Conservation (phyloP, 1,140 invertebrate genomes). For the Laupala kohalensis region DNA sequence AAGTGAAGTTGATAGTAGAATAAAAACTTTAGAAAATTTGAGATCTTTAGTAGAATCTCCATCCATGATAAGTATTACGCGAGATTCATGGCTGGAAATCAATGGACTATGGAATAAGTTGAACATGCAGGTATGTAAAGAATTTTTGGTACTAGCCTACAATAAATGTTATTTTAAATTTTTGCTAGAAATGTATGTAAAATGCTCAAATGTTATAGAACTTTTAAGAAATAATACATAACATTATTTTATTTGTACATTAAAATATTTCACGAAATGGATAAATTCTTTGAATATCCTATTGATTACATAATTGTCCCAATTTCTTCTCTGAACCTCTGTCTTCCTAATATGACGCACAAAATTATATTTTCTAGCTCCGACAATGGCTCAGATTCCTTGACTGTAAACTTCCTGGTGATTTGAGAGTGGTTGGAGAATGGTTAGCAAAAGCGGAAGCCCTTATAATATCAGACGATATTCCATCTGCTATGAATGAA, state of each 20-base stretch:
- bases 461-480: slow-evolving; percentile 58
- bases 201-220: neutral
- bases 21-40: slow-evolving; percentile 53
- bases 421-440: slow-evolving; percentile 66
- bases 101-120: slow-evolving; percentile 62
- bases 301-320: too few species aligned
- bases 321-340: too few species aligned
- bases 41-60: slow-evolving; percentile 61
- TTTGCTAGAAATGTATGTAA: too few species aligned
- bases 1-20: slow-evolving; percentile 53
- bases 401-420: slow-evolving; percentile 69
- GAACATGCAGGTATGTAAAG: slow-evolving; percentile 39
- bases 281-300: too few species aligned
- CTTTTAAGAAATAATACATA: too few species aligned
- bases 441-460: slow-evolving; percentile 81
- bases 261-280: too few species aligned
- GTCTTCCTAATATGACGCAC: too few species aligned
- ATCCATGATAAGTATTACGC: slow-evolving; percentile 61
- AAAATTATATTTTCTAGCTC: slow-evolving; percentile 42
- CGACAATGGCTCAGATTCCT: slow-evolving; percentile 72
- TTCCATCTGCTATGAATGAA: slow-evolving; percentile 69
- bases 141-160: too few species aligned
- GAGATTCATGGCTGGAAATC: slow-evolving; percentile 65
- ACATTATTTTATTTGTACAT: too few species aligned
- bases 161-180: slow-evolving; percentile 4